These are phyloP conservation scores for Fratercula arctica DNA, from an alignment of 2,797 vertebrate species.

Conservation along the genomic window DNA sequence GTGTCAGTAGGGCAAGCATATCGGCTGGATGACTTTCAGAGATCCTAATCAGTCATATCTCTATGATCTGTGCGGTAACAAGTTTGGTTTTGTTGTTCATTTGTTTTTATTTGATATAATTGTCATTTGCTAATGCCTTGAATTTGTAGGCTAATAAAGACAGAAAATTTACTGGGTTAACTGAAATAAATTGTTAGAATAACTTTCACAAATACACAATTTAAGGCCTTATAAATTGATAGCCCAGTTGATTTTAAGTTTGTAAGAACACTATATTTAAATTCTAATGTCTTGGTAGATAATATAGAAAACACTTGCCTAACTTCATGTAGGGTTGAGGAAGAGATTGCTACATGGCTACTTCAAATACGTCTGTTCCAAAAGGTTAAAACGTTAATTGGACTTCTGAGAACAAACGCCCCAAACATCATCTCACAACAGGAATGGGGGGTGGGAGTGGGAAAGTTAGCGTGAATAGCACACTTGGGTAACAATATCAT, in stretches of 20 bases:
- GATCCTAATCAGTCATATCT: neutral
- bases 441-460: neutral
- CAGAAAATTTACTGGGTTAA: constrained; percentile 15
- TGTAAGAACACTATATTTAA: neutral
- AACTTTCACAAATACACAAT: neutral
- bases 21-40: neutral
- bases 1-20: neutral
- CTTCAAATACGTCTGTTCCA: constrained; percentile 18
- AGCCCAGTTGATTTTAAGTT: neutral
- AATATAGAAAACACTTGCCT: constrained; percentile 6
- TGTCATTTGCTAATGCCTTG: constrained; percentile 8
- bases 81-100: neutral
- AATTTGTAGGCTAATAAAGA: constrained; percentile 13
- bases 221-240: constrained; percentile 4
- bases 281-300: constrained; percentile 13
- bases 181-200: neutral
- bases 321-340: neutral
- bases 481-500: neutral
- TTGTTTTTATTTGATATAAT: constrained; percentile 10
- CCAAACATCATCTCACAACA: neutral
- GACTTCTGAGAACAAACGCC: neutral
- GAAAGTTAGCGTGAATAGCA: neutral
- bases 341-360: neutral
- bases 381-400: neutral
- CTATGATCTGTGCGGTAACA: neutral